A percentile compares a stretch with the other conserved stretches of the same genome.
Conservation (phyloP, 2,797 vertebrate genomes). For the Chiloscyllium punctatum region DNA sequence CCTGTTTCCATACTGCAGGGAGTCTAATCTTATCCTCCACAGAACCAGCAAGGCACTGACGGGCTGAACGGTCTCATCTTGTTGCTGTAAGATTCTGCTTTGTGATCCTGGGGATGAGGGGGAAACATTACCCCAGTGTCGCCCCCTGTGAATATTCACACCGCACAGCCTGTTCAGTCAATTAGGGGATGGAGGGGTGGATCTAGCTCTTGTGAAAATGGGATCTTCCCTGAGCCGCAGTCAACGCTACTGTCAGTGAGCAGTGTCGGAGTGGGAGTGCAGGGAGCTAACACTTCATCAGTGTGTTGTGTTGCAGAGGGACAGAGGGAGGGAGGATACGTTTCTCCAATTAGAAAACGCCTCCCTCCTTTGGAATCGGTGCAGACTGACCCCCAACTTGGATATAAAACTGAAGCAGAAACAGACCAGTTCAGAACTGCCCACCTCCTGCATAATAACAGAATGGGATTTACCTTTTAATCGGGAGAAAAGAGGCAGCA, state of each 20-base stretch:
- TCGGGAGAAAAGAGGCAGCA: background rate
- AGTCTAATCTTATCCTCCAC: too few relatives aligned
- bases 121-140: background rate
- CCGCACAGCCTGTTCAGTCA: background rate
- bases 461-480: background rate
- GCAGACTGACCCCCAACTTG: background rate
- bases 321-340: background rate
- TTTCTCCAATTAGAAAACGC: background rate
- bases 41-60: too few relatives aligned
- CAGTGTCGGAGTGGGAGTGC: background rate
- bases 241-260: background rate
- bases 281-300: background rate
- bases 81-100: background rate
- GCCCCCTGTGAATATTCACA: background rate
- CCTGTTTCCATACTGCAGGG: too few relatives aligned
- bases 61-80: too few relatives aligned
- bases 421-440: background rate
- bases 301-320: background rate
- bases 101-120: background rate
- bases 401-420: background rate
- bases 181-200: background rate
- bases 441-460: background rate
- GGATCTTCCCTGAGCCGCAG: background rate
- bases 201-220: background rate
- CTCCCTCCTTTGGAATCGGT: background rate